phyloP scores from a whole-genome alignment of 2,113 vertebrate species.

The Zosterops japonicus region DNA sequence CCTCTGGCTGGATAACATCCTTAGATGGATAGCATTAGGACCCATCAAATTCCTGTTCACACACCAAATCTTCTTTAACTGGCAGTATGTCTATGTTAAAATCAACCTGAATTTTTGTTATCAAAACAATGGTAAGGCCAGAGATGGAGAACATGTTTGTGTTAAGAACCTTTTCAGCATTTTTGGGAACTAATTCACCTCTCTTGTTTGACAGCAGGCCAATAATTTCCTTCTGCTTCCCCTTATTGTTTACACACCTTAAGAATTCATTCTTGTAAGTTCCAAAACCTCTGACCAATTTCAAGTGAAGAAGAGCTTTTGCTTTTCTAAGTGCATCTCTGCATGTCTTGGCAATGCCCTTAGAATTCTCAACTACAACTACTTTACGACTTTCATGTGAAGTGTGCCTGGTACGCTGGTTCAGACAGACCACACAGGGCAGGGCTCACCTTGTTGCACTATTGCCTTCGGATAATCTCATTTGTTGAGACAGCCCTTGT shows the following conservation, averaged over 20 bases:
- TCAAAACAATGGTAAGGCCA: not conserved
- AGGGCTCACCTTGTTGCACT: not conserved
- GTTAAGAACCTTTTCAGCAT: not conserved
- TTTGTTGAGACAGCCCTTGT: not conserved
- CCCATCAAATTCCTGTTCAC: not conserved
- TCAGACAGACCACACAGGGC: not conserved
- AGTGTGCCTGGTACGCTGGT: not conserved
- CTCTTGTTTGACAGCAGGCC: not conserved
- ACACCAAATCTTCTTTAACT: not conserved
- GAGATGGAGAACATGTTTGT: not conserved
- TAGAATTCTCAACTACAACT: not conserved
- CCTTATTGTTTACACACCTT: not conserved
- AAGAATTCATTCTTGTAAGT: not conserved
- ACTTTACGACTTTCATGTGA: not conserved
- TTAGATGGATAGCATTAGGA: not conserved
- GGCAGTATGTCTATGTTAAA: accelerated
- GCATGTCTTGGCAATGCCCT: not conserved
- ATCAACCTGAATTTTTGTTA: not conserved
- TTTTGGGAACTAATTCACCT: not conserved
- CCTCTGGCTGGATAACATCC: not conserved
- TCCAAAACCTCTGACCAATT: not conserved
- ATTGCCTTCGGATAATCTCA: not conserved
- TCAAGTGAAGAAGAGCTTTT: not conserved
- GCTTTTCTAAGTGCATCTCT: not conserved
- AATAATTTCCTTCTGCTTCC: not conserved